Percentiles rank a stretch among this genome's conserved stretches.
phyloP scores from a whole-genome alignment of 30 jellyfish, hydroid and myxozoan genomes.

The Pseudorhiza aurosa region DNA sequence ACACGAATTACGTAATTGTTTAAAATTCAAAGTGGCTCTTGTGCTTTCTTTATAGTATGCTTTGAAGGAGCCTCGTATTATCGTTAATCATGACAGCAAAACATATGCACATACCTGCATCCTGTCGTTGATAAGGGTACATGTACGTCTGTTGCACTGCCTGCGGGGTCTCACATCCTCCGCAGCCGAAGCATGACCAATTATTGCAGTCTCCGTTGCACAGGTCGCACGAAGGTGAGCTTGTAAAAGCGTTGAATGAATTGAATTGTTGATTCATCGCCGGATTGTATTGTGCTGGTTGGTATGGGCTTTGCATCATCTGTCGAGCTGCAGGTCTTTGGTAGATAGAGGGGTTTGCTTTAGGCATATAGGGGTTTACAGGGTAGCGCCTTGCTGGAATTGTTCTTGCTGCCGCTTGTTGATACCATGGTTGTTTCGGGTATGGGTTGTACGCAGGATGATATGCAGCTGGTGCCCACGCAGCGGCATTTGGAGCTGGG shows the following conservation, averaged over 20 bases:
- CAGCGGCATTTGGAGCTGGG: constrained; percentile 30
- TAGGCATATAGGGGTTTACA: constrained; percentile 23
- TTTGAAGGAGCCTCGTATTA: too few species aligned
- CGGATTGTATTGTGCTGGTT: constrained; percentile 61
- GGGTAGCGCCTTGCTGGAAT: not conserved
- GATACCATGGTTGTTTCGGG: constrained; percentile 31
- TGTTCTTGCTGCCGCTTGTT: constrained; percentile 57
- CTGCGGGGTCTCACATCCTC: constrained; percentile 96
- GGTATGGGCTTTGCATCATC: constrained; percentile 53
- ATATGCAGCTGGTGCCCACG: constrained; percentile 49
- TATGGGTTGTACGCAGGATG: constrained; percentile 35
- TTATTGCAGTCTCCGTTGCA: constrained; percentile 96
- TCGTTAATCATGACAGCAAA: too few species aligned
- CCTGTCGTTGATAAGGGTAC: constrained; percentile 93
- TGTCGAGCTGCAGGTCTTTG: constrained; percentile 67
- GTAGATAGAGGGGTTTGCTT: constrained; percentile 41
- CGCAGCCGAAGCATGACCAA: constrained; percentile 96
- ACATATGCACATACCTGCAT: too few species aligned
- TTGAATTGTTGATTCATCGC: constrained; percentile 56
- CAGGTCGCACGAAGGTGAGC: constrained; percentile 76
- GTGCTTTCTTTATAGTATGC: too few species aligned
- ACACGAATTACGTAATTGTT: too few species aligned
- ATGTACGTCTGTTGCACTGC: constrained; percentile 75
- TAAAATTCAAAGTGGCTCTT: too few species aligned
- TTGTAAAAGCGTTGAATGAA: constrained; percentile 52